A percentile compares a stretch with the other conserved stretches of the same genome.
Evolutionary conservation across 2,797 vertebrate genomes (phyloP).

Genomic region (Sebastes oblongus): DNA sequence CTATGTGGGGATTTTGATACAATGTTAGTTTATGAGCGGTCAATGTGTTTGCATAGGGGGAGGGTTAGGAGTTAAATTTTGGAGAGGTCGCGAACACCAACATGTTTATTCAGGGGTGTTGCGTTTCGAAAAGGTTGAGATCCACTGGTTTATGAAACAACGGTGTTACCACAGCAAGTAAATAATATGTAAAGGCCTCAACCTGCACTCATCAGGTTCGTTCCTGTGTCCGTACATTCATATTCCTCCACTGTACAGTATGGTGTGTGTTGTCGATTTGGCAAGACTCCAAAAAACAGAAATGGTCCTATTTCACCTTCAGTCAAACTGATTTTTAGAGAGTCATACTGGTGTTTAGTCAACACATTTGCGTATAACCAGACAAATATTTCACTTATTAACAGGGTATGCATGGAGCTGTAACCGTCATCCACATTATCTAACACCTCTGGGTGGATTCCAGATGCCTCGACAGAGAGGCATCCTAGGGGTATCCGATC

Average conservation of each 20-base stretch:
- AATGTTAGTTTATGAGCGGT: no score
- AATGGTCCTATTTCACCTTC: background rate
- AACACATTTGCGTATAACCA: background rate
- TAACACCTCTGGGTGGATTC: background rate
- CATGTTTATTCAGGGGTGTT: no score
- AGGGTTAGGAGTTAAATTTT: no score
- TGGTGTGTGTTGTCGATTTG: background rate
- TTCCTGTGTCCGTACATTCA: background rate
- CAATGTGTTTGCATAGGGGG: no score
- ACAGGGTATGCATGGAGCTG: background rate
- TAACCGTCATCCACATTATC: background rate
- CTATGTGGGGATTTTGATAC: no score
- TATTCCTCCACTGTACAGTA: background rate
- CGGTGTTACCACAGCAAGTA: background rate
- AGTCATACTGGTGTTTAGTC: background rate
- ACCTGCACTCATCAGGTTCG: background rate
- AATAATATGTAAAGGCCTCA: background rate
- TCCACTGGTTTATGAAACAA: no score
- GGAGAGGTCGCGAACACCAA: no score
- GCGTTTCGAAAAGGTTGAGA: no score
- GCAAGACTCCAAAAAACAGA: background rate
- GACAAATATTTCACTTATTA: background rate
- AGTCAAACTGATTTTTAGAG: background rate
- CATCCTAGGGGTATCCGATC: background rate
- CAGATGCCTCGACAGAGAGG: background rate